Base-by-base conservation (phyloP, 1,140 invertebrate genomes). In the Papilio machaon region DNA sequence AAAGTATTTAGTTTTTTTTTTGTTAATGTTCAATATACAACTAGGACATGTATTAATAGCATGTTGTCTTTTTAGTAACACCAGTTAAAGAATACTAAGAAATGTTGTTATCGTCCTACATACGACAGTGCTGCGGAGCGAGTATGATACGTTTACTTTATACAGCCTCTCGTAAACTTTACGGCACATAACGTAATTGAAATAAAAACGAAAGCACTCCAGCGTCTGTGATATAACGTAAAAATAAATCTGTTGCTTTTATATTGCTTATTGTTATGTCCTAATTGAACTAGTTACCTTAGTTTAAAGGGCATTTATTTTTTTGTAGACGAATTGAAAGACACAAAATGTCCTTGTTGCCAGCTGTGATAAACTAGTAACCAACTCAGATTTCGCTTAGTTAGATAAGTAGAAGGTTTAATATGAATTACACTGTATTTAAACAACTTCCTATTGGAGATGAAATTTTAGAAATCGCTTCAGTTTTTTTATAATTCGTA, bases 151-250 rank as follows among this genome's bases (percentile, higher is more conserved):
- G 64, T 70, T 70, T 70, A 38, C 64, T 70, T 70, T 70, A 70
- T 70, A 70, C 64, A 70, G 64, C 64, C 64, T 70, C 64, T 70
- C 64, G 64, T 70, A 70, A 70, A 70, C 64, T 70, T 70, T 70
- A 70, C 64, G 30, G 64, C 64, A 35, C 13, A 70, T 70, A 60
- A 70, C 64, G 64, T 38, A 70, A 70, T 70, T 70, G 64, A 70
- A 70, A 70, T 70, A 70, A 70, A 70, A 70, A 70, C 64, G 64
- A 70, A 70, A 70, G 64, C 13, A 38, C 64, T 70, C 60, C 11
- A 17, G 15, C 52, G 9, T 70, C 64, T 70, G 64, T 70, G 64
- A 70, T 70, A 70, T 70, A 70, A 70, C 9, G 64, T 70, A 9
- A 23, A 60, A 60, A 30, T 17, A 30, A 38, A 70, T 35, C 64